phyloP scores from a whole-genome alignment of 1,140 invertebrate genomes.

The Drepana arcuata region DNA sequence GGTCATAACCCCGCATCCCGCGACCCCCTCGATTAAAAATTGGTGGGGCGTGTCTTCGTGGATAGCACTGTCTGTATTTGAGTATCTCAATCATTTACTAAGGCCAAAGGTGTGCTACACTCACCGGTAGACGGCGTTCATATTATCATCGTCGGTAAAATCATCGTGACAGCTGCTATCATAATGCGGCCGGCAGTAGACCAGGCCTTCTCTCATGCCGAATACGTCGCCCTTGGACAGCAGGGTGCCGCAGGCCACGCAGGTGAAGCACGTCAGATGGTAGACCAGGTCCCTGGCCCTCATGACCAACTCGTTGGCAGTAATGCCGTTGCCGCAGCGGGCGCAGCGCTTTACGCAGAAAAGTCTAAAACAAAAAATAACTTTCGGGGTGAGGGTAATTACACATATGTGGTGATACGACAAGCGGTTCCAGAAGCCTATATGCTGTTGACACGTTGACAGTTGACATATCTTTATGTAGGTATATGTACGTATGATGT shows the following conservation, averaged over 20 bases:
- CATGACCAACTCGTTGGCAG: slow-evolving; percentile 94
- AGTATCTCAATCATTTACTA: too few species aligned
- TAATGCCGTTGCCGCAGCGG: slow-evolving; percentile 86
- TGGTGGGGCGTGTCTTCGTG: too few species aligned
- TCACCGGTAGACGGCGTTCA: slow-evolving; percentile 63
- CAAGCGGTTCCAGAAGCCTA: too few species aligned
- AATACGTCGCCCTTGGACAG: slow-evolving; percentile 91
- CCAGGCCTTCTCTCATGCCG: slow-evolving; percentile 85
- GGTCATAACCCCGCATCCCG: too few species aligned
- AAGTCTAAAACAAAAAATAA: slow-evolving; percentile 73
- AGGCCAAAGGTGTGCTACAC: too few species aligned
- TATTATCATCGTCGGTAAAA: slow-evolving; percentile 73
- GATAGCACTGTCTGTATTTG: too few species aligned
- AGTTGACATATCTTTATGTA: too few species aligned
- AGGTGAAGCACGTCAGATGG: slow-evolving; percentile 93
- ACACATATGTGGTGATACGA: too few species aligned
- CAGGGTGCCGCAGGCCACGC: slow-evolving; percentile 84
- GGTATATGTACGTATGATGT: too few species aligned
- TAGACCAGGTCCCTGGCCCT: slow-evolving; percentile 89
- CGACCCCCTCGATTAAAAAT: too few species aligned
- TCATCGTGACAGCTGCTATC: slow-evolving; percentile 70
- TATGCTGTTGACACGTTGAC: too few species aligned
- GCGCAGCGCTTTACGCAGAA: slow-evolving; percentile 88
- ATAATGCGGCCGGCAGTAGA: slow-evolving; percentile 81
- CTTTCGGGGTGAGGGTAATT: too few species aligned